Conservation (phyloP, 2,888 invertebrate genomes). For the Nycteola revayana region DNA sequence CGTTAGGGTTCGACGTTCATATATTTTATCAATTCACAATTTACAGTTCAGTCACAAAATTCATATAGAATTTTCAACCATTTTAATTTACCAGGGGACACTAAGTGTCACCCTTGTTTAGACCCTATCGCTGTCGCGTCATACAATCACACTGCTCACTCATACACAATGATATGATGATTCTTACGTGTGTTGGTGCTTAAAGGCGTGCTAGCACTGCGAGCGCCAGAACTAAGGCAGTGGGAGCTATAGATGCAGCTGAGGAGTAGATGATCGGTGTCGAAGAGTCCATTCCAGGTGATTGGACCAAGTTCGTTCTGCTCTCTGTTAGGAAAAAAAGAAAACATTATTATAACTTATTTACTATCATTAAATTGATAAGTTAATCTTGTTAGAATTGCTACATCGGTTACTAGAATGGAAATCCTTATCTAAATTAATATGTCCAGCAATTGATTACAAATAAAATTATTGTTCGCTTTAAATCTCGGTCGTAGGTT, state of each 20-base stretch:
- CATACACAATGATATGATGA: constrained; percentile 55
- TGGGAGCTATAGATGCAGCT: constrained; percentile 30
- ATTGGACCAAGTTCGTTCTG: constrained; percentile 38
- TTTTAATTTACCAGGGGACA: too few species aligned
- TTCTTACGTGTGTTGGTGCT: constrained; percentile 35
- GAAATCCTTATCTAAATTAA: too few species aligned
- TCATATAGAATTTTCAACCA: neutral
- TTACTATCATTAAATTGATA: too few species aligned
- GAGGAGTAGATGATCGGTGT: constrained; percentile 49
- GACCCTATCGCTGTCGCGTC: constrained; percentile 1
- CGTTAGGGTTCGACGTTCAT: too few species aligned
- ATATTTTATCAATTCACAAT: too few species aligned
- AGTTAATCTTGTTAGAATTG: too few species aligned
- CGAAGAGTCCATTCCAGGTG: constrained; percentile 45
- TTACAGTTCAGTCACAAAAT: constrained; percentile 8
- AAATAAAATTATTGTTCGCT: too few species aligned
- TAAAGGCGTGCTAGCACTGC: constrained; percentile 45
- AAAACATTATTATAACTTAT: neutral
- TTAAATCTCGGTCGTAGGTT: too few species aligned
- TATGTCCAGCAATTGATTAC: too few species aligned
- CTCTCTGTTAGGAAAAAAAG: constrained; percentile 31
- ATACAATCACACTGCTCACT: constrained; percentile 16
- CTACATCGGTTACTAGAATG: too few species aligned
- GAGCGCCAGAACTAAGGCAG: constrained; percentile 33
- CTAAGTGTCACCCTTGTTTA: too few species aligned